These are phyloP conservation scores for Chiridota heheva DNA, from an alignment of 35 echinoderm and acorn worm species.

Conservation along the genomic window DNA sequence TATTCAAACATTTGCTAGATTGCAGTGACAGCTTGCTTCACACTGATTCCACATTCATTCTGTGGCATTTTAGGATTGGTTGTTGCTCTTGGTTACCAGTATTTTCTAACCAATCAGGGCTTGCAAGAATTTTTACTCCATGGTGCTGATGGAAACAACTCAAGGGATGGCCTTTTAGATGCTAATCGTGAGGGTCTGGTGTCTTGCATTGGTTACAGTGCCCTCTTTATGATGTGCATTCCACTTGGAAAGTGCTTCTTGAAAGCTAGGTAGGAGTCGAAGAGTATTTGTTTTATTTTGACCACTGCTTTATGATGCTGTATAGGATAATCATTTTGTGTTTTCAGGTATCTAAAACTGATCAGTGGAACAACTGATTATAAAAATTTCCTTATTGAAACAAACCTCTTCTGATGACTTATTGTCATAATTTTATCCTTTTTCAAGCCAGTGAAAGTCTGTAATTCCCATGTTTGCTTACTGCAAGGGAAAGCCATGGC, in stretches of 20 bases:
- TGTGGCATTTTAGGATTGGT: conserved; percentile 57
- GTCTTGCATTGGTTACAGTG: conserved; percentile 74
- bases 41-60: conserved; percentile 36
- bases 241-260: conserved; percentile 69
- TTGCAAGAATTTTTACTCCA: conserved; percentile 54
- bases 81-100: conserved; percentile 65
- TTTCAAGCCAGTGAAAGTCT: too few relatives aligned
- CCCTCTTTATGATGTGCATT: conserved; percentile 83
- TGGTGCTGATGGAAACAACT: conserved; percentile 61
- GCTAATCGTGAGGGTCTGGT: conserved; percentile 87
- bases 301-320: neutral
- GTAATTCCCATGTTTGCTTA: too few relatives aligned
- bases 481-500: too few relatives aligned
- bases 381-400: neutral
- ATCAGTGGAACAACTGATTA: neutral
- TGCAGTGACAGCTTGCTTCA: conserved; percentile 46
- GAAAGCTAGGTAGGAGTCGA: conserved; percentile 50
- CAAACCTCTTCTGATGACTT: neutral
- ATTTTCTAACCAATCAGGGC: conserved; percentile 61
- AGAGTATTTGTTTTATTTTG: neutral
- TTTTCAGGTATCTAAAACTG: neutral
- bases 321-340: neutral
- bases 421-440: neutral
- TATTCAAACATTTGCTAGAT: neutral
- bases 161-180: conserved; percentile 71